Conservation (phyloP, 2,888 invertebrate genomes). For the Achlya flavicornis region DNA sequence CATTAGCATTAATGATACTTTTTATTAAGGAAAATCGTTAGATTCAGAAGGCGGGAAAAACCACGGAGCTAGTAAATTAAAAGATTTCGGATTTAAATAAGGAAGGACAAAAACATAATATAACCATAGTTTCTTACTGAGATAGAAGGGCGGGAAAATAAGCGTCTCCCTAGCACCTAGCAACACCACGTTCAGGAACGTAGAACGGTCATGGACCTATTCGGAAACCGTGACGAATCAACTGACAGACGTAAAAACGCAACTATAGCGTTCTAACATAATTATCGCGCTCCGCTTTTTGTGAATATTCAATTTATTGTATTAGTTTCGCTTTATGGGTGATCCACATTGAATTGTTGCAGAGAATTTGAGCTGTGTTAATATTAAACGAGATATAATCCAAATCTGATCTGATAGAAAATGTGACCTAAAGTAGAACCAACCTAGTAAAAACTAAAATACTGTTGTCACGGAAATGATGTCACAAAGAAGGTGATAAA, state of each 20-base stretch:
- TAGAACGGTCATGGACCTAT: constrained; percentile 33
- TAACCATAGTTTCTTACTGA: background rate
- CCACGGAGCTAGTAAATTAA: too few relatives aligned
- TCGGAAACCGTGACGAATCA: constrained; percentile 34
- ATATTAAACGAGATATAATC: too few relatives aligned
- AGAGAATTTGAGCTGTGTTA: background rate
- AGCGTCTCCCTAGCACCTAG: background rate
- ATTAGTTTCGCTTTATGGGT: constrained; percentile 35
- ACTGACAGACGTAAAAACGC: constrained; percentile 9
- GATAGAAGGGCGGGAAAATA: background rate
- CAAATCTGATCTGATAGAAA: too few relatives aligned
- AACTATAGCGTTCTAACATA: constrained; percentile 20
- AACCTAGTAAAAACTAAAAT: too few relatives aligned
- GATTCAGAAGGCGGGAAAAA: background rate
- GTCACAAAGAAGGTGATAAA: too few relatives aligned
- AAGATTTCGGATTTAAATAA: too few relatives aligned
- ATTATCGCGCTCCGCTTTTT: constrained; percentile 39
- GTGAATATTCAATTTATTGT: constrained; percentile 31
- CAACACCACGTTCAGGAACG: constrained; percentile 15
- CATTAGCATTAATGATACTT: too few relatives aligned
- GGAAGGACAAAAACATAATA: too few relatives aligned
- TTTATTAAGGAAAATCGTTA: too few relatives aligned
- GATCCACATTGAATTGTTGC: constrained; percentile 28
- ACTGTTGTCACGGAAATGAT: too few relatives aligned
- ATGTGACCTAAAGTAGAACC: too few relatives aligned